These are phyloP conservation scores for Mobula birostris DNA, from an alignment of 2,113 vertebrate genomes.

Conservation along the genomic window DNA sequence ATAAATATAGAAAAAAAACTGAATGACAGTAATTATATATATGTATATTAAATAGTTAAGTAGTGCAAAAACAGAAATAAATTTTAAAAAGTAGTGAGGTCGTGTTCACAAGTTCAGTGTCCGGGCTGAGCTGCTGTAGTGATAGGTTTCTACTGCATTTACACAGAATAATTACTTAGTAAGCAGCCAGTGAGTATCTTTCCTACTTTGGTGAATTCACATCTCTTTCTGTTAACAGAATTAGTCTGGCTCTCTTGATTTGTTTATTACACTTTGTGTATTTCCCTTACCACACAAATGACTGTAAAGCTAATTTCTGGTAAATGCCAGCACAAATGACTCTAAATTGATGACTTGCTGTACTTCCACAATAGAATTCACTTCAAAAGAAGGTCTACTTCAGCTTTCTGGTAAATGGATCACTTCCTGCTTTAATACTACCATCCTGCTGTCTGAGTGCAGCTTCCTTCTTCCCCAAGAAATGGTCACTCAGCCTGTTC, in stretches of 20 bases:
- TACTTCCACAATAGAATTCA: conserved; percentile 18
- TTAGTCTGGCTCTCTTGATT: neutral
- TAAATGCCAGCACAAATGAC: neutral
- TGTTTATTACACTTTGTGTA: neutral
- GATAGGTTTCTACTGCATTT: neutral
- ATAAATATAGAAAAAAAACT: too few species aligned
- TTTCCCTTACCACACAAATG: neutral
- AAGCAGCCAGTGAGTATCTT: neutral
- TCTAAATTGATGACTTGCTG: neutral
- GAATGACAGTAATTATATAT: too few species aligned
- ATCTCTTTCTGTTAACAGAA: neutral
- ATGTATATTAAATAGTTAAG: too few species aligned
- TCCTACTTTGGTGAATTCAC: neutral
- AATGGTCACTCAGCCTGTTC: neutral
- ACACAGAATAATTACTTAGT: neutral
- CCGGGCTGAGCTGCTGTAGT: neutral
- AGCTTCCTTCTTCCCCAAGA: neutral
- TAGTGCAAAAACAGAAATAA: too few species aligned
- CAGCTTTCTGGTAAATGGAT: conserved; percentile 19
- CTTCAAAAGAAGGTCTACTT: neutral
- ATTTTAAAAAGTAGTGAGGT: too few species aligned
- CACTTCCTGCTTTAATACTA: neutral
- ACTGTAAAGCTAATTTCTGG: neutral
- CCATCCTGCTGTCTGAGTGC: neutral
- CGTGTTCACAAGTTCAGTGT: too few species aligned